phyloP scores from a whole-genome alignment of 1,140 invertebrate genomes.

The Amyelois transitella region DNA sequence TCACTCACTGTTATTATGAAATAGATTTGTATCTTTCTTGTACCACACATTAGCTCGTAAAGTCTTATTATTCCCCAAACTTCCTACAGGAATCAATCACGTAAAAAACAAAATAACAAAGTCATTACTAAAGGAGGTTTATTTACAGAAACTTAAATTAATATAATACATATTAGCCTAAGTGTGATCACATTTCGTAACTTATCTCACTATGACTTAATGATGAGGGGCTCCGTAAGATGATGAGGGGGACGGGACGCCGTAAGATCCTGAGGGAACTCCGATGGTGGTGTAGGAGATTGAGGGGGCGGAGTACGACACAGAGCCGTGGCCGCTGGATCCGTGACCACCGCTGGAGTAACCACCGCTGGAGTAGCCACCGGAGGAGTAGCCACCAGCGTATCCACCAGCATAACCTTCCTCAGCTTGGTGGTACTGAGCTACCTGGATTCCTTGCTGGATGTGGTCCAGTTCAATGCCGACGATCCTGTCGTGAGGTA shows the following conservation, averaged over 20 bases:
- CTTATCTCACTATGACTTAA: constrained; percentile 58
- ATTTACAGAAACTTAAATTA: constrained; percentile 72
- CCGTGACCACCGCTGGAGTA: constrained; percentile 24
- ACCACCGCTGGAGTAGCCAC: constrained; percentile 16
- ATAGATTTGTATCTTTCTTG: too few relatives aligned
- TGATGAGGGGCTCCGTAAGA: constrained; percentile 67
- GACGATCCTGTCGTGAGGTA: constrained; percentile 76
- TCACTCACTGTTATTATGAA: too few relatives aligned
- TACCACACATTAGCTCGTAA: too few relatives aligned
- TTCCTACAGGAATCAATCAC: not conserved
- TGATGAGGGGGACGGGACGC: constrained; percentile 59
- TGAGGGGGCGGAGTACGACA: constrained; percentile 47
- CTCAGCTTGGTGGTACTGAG: constrained; percentile 76
- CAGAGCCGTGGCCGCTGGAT: constrained; percentile 32
- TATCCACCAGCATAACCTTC: constrained; percentile 60
- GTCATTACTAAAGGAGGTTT: constrained; percentile 59
- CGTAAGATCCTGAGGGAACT: constrained; percentile 66
- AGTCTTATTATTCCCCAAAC: too few relatives aligned
- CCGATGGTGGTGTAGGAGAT: constrained; percentile 63
- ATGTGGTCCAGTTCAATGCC: constrained; percentile 79
- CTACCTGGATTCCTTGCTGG: constrained; percentile 79
- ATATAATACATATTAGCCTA: constrained; percentile 68
- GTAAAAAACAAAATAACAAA: constrained; percentile 13
- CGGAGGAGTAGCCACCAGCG: constrained; percentile 28
- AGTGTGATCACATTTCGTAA: constrained; percentile 61